phyloP scores from a whole-genome alignment of 1,140 invertebrate species.

The Stegodyphus mimosarum region DNA sequence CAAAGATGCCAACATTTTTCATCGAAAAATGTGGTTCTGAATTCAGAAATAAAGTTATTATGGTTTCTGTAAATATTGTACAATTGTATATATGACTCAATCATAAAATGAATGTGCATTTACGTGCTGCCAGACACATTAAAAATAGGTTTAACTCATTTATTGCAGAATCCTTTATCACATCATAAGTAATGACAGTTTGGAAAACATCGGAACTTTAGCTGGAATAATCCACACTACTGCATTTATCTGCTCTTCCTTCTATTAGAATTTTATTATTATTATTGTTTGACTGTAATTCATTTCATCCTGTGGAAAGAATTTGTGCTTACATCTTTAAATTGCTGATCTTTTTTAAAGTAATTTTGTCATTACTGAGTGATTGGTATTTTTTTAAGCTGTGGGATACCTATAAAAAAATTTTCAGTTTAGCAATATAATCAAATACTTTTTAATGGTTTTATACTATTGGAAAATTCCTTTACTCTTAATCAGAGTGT shows the following conservation, averaged over 20 bases:
- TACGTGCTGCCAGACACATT: conserved; percentile 55
- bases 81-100: conserved; percentile 53
- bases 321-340: no score
- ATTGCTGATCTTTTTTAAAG: no score
- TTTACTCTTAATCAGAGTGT: not conserved
- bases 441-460: no score
- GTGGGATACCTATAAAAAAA: not conserved
- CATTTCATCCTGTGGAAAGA: no score
- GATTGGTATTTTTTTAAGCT: not conserved
- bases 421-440: not conserved
- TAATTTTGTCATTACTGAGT: not conserved
- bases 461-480: no score
- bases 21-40: conserved; percentile 43
- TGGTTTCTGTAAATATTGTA: conserved; percentile 57
- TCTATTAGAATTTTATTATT: conserved; percentile 25
- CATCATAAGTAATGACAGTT: conserved; percentile 31
- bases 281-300: no score
- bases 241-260: conserved; percentile 48
- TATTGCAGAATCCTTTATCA: conserved; percentile 32
- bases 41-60: conserved; percentile 31
- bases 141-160: conserved; percentile 47
- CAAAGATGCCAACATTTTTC: conserved; percentile 47
- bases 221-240: conserved; percentile 26
- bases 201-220: conserved; percentile 37
- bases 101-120: conserved; percentile 57